A percentile compares a stretch with the other conserved stretches of the same genome.
Conservation (phyloP, 1,140 invertebrate species). For the Orius insidiosus region DNA sequence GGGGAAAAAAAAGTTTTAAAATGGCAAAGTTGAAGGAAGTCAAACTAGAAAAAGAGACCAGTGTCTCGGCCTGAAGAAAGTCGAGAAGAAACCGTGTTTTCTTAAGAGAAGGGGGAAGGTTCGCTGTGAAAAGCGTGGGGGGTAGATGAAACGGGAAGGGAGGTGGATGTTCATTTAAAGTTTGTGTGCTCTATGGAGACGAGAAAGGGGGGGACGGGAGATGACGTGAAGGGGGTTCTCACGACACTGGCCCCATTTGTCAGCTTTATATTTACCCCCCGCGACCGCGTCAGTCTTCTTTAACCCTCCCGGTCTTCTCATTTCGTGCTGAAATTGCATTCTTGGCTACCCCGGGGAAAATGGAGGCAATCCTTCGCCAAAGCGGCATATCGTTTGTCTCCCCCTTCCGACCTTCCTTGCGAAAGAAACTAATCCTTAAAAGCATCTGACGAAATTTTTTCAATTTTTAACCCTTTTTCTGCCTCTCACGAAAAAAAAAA, state of each 20-base stretch:
- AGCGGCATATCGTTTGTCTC: too few relatives aligned
- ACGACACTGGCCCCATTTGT: constrained; percentile 6
- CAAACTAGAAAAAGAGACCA: constrained; percentile 7
- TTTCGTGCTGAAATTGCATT: constrained; percentile 12
- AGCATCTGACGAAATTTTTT: too few relatives aligned
- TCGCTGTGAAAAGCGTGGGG: background rate
- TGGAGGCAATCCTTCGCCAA: constrained; percentile 8
- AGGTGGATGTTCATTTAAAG: constrained; percentile 12
- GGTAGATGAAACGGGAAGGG: constrained; percentile 6
- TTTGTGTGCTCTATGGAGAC: background rate
- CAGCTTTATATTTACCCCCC: constrained; percentile 10
- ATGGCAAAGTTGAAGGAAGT: constrained; percentile 1
- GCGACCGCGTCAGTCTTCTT: constrained; percentile 4
- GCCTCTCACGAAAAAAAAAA: too few relatives aligned
- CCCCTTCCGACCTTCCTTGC: too few relatives aligned
- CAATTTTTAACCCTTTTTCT: too few relatives aligned
- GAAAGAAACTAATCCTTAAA: too few relatives aligned
- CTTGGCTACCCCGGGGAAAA: constrained; percentile 2
- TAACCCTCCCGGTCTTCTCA: constrained; percentile 2
- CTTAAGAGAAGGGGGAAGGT: background rate
- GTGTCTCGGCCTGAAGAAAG: constrained; percentile 9
- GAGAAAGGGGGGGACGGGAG: background rate
- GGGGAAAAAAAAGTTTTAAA: background rate
- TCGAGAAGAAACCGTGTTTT: constrained; percentile 3
- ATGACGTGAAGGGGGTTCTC: background rate